Evolutionary conservation across 2,113 vertebrate genomes (phyloP).

Genomic region (Herpailurus yagouaroundi): DNA sequence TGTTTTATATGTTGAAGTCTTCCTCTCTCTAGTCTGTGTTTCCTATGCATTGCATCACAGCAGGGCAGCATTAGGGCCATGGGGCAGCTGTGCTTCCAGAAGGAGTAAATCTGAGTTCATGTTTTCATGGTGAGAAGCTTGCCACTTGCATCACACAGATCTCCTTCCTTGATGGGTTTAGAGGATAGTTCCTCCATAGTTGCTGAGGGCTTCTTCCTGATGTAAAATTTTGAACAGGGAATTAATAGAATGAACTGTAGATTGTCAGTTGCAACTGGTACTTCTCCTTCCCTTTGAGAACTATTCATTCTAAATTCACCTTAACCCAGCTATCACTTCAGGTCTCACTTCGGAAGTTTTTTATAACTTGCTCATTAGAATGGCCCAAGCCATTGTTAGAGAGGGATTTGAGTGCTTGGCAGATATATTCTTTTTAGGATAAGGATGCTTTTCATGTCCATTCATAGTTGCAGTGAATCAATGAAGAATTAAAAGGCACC

Average conservation of each 20-base stretch:
- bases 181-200: neutral
- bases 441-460: neutral
- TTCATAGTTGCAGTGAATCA: neutral
- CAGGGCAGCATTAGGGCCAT: neutral
- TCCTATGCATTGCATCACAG: neutral
- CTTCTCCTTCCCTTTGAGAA: accelerated
- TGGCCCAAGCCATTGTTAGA: neutral
- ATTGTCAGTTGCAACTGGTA: neutral
- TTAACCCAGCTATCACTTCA: neutral
- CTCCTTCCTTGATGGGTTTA: neutral
- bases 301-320: neutral
- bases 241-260: neutral
- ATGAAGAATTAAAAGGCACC: neutral
- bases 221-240: neutral
- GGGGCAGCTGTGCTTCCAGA: neutral
- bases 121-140: neutral
- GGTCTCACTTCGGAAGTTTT: neutral
- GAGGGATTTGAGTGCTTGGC: neutral
- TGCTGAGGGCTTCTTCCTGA: neutral
- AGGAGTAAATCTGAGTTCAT: neutral
- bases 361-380: neutral
- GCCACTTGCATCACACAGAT: neutral
- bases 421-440: neutral
- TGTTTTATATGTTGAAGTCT: neutral
- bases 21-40: neutral